A percentile compares a stretch with the other conserved stretches of the same genome.
Conservation (phyloP, 2,113 vertebrate species). For the Theristicus caerulescens region DNA sequence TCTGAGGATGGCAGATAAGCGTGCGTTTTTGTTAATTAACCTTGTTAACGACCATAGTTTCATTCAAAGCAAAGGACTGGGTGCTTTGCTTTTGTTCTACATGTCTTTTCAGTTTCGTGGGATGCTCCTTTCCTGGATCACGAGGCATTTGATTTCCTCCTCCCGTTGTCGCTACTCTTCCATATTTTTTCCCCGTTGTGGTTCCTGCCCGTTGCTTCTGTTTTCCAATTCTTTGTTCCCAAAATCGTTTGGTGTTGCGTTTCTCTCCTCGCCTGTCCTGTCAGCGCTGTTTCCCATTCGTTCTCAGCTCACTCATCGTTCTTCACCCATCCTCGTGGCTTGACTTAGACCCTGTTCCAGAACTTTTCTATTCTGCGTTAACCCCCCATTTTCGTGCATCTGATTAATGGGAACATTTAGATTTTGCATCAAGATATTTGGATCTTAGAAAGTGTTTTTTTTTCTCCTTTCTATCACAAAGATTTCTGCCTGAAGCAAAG, state of each 20-base stretch:
- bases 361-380: background rate
- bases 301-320: no score
- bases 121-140: background rate
- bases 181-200: accelerated
- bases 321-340: background rate
- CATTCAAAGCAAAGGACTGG: background rate
- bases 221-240: background rate
- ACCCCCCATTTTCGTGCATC: accelerated
- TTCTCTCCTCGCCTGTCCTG: background rate
- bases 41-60: accelerated
- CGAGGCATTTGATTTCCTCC: background rate
- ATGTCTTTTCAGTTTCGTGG: accelerated
- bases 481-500: background rate
- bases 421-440: background rate
- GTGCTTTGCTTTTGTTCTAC: background rate
- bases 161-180: accelerated
- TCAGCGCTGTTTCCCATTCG: no score
- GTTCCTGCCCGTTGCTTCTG: background rate
- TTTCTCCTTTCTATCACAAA: background rate
- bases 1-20: background rate
- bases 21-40: background rate
- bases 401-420: accelerated
- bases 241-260: background rate
- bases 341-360: background rate
- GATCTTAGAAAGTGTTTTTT: background rate